These are phyloP conservation scores for Phocides pigmalion DNA, from an alignment of 1,140 invertebrate species.

Conservation along the genomic window DNA sequence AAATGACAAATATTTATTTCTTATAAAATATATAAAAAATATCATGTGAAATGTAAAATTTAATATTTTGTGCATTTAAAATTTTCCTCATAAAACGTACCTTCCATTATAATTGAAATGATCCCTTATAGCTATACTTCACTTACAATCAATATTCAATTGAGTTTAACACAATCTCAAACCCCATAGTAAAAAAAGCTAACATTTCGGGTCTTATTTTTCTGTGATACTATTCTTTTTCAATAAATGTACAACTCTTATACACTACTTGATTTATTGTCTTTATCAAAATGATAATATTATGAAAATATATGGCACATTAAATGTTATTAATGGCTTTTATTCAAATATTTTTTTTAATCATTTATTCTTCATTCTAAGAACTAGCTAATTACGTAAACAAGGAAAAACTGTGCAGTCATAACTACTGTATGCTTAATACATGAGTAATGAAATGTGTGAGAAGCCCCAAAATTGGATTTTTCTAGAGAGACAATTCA, in stretches of 20 bases:
- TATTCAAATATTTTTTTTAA: not conserved
- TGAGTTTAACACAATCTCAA: too few species aligned
- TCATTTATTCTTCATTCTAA: not conserved
- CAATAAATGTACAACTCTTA: not conserved
- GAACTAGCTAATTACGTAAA: not conserved
- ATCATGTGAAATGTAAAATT: too few species aligned
- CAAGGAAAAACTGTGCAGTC: too few species aligned
- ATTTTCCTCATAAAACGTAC: not conserved
- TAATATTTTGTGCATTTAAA: not conserved
- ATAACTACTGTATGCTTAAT: too few species aligned
- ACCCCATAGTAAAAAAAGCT: not conserved
- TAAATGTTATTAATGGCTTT: conserved; percentile 4
- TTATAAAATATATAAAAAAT: not conserved
- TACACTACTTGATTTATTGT: not conserved
- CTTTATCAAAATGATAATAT: conserved; percentile 13
- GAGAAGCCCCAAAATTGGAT: not conserved
- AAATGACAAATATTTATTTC: conserved; percentile 4
- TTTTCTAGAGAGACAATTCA: not conserved
- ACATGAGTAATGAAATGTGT: too few species aligned
- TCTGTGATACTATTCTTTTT: conserved; percentile 16
- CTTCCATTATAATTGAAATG: not conserved
- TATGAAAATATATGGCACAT: conserved; percentile 23
- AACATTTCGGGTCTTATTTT: conserved; percentile 1
- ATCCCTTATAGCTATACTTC: not conserved
- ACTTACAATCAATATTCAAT: too few species aligned